These are phyloP conservation scores for Aphodius granarius DNA, from an alignment of 2,888 invertebrate species.

Conservation along the genomic window DNA sequence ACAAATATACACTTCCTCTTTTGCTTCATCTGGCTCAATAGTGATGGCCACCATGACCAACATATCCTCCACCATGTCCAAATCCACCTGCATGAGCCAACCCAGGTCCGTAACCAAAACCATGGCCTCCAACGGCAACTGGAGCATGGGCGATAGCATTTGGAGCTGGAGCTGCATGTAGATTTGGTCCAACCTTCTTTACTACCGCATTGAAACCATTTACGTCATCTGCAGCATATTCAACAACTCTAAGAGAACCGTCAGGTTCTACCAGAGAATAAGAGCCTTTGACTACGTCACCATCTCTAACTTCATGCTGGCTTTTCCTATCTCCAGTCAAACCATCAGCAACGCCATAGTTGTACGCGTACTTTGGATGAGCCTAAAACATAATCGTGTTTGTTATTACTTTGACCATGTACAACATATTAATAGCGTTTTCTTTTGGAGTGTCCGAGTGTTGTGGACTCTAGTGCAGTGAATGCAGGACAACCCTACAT, in stretches of 20 bases:
- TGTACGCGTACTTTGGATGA: conserved; percentile 62
- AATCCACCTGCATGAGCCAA: conserved; percentile 14
- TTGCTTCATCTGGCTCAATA: conserved; percentile 12
- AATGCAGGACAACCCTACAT: no score
- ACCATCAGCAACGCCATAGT: conserved; percentile 63
- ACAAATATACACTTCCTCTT: not conserved
- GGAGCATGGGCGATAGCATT: conserved; percentile 21
- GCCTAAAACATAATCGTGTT: conserved; percentile 51
- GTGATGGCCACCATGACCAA: conserved; percentile 23
- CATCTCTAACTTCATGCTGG: conserved; percentile 63
- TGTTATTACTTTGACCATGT: not conserved
- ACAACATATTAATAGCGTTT: no score
- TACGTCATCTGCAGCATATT: conserved; percentile 40
- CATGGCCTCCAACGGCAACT: conserved; percentile 16
- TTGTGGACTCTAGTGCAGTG: no score
- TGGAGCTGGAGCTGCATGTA: conserved; percentile 31
- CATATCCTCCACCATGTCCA: conserved; percentile 22
- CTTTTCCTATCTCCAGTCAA: conserved; percentile 64
- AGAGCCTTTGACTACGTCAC: conserved; percentile 60
- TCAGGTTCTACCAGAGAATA: conserved; percentile 54
- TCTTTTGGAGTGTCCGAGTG: no score
- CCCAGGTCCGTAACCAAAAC: conserved; percentile 11
- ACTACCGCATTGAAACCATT: conserved; percentile 49
- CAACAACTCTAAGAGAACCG: conserved; percentile 52
- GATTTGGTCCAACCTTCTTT: conserved; percentile 44